Evolutionary conservation across 2,888 invertebrate species (phyloP).

Genomic region (Sycophila texana): DNA sequence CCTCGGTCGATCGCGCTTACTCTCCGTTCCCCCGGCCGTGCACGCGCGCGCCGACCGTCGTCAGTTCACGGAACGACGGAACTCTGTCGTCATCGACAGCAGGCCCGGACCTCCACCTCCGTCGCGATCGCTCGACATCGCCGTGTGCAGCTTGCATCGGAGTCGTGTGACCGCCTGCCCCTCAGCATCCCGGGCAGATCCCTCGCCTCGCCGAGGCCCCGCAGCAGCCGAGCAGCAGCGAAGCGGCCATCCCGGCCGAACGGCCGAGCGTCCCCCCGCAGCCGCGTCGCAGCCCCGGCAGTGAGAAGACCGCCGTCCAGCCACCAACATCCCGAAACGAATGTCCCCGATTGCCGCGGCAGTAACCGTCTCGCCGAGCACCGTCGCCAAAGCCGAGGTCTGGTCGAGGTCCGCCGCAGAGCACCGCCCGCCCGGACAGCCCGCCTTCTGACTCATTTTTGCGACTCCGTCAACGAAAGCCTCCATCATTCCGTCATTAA

Average conservation of each 20-base stretch:
- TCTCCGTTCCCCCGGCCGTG: background rate
- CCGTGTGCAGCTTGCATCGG: slow-evolving; percentile 45
- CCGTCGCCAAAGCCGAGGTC: slow-evolving; percentile 6
- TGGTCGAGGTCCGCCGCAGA: slow-evolving; percentile 44
- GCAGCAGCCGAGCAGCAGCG: background rate
- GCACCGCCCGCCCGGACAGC: slow-evolving; percentile 46
- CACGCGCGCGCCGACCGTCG: background rate
- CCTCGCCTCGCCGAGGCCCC: background rate
- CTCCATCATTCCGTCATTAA: slow-evolving; percentile 90
- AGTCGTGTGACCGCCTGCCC: too few species aligned
- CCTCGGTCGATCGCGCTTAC: background rate
- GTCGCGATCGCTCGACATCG: slow-evolving; percentile 1
- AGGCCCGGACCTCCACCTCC: background rate
- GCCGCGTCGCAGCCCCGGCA: background rate
- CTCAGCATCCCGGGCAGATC: background rate
- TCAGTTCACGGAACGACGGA: slow-evolving; percentile 31
- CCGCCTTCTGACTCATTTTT: slow-evolving; percentile 71
- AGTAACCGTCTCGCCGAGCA: slow-evolving; percentile 12
- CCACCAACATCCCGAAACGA: slow-evolving; percentile 29
- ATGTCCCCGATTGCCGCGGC: slow-evolving; percentile 38
- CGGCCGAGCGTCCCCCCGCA: background rate
- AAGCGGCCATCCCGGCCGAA: too few species aligned
- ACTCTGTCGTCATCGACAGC: slow-evolving; percentile 39
- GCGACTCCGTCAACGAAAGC: slow-evolving; percentile 77
- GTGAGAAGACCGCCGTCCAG: background rate